Evolutionary conservation across 2,888 invertebrate genomes (phyloP).

Genomic region (Drosophila atroscutellata): DNA sequence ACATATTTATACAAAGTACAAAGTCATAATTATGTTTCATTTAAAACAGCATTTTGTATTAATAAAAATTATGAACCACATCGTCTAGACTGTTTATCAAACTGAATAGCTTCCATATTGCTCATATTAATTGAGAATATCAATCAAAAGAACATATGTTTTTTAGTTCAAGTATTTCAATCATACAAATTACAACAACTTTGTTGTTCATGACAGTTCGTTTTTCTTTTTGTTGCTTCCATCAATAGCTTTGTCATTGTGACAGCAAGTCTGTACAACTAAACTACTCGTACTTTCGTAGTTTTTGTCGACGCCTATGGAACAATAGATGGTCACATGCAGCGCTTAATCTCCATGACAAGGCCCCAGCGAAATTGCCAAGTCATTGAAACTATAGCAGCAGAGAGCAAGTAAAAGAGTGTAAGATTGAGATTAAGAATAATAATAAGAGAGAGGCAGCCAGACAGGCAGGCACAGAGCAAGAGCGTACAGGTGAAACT

Average conservation of each 20-base stretch:
- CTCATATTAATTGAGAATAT: neutral
- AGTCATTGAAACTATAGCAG: constrained; percentile 35
- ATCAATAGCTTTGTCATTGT: constrained; percentile 24
- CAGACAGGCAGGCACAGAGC: constrained; percentile 3
- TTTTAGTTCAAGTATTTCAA: constrained; percentile 6
- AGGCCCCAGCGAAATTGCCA: constrained; percentile 20
- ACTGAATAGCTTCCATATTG: neutral
- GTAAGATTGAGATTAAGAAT: neutral
- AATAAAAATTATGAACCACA: neutral
- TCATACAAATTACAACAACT: neutral
- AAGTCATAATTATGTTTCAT: neutral
- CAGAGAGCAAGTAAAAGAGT: constrained; percentile 10
- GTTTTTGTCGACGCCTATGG: constrained; percentile 8
- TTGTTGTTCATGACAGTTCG: neutral
- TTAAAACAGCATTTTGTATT: neutral
- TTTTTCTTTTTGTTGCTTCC: neutral
- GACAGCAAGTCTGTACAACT: constrained; percentile 22
- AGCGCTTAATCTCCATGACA: constrained; percentile 39
- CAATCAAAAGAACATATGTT: neutral
- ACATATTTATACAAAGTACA: neutral
- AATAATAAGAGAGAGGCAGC: constrained; percentile 8
- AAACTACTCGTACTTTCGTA: constrained; percentile 26
- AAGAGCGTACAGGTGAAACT: constrained; percentile 44
- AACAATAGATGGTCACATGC: constrained; percentile 45
- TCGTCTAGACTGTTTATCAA: neutral